phyloP scores from a whole-genome alignment of 2,113 vertebrate genomes.

The Malurus alboscapulatus region DNA sequence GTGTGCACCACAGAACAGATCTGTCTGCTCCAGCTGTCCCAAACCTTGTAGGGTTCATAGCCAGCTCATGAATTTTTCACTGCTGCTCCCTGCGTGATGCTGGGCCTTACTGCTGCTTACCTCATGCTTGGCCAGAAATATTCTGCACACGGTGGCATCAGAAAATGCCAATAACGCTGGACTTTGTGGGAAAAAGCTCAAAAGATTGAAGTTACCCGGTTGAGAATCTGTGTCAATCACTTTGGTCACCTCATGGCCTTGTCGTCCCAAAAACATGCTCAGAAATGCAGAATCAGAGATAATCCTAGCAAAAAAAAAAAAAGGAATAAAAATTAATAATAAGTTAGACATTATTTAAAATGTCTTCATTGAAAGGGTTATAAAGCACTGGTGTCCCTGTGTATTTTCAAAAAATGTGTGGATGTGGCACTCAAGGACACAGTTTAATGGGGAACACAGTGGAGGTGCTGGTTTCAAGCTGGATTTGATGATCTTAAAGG shows the following conservation, averaged over 20 bases:
- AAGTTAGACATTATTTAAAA: neutral
- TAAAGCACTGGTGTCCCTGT: neutral
- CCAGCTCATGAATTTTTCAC: slow-evolving; percentile 44
- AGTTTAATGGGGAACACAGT: neutral
- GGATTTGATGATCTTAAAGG: neutral
- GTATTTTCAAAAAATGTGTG: neutral
- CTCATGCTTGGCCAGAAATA: neutral
- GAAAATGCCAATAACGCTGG: neutral
- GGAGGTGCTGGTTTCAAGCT: neutral
- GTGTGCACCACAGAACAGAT: neutral
- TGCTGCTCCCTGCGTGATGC: neutral
- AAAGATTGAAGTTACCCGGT: neutral
- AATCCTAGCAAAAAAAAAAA: neutral
- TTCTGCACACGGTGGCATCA: neutral
- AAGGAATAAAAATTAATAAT: neutral
- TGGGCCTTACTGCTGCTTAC: neutral
- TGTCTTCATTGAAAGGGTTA: neutral
- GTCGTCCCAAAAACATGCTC: accelerated
- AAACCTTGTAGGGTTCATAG: neutral
- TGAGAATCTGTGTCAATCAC: neutral
- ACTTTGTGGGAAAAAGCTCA: neutral
- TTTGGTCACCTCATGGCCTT: accelerated
- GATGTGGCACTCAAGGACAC: neutral
- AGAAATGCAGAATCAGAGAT: neutral
- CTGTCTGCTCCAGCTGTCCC: neutral